A percentile compares a stretch with the other conserved stretches of the same genome.
Conservation (phyloP, 2,113 vertebrate genomes). For the Chloroceryle aenea region DNA sequence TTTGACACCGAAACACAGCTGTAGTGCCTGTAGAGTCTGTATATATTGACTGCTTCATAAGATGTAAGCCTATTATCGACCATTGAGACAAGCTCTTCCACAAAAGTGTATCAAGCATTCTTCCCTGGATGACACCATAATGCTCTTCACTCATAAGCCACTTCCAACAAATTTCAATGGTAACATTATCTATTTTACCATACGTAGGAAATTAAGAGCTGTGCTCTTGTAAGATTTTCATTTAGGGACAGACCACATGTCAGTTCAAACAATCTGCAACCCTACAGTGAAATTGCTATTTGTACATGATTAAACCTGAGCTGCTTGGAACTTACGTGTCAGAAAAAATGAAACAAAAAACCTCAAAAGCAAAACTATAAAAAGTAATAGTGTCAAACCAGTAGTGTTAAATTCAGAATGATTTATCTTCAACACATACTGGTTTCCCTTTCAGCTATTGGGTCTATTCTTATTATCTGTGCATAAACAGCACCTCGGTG, state of each 20-base stretch:
- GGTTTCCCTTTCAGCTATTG: constrained; percentile 49
- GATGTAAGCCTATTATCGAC: neutral
- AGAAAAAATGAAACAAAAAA: neutral
- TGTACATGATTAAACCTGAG: constrained; percentile 61
- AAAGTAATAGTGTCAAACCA: constrained; percentile 43
- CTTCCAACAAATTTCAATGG: neutral
- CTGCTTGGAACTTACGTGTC: constrained; percentile 29
- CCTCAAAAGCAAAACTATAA: neutral
- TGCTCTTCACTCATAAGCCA: neutral
- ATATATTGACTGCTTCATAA: neutral
- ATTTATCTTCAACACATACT: constrained; percentile 21
- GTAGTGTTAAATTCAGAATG: constrained; percentile 50
- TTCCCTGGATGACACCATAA: neutral
- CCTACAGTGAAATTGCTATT: constrained; percentile 58
- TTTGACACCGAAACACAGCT: neutral
- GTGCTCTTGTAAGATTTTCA: constrained; percentile 30
- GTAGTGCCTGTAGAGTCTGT: neutral
- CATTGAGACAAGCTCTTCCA: constrained; percentile 56
- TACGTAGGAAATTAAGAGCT: constrained; percentile 26
- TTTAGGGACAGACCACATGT: neutral
- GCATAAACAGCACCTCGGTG: neutral
- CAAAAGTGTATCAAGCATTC: constrained; percentile 42
- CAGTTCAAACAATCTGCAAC: constrained; percentile 57
- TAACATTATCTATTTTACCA: neutral
- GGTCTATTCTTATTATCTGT: neutral